Percentiles rank a stretch among this genome's conserved stretches.
phyloP scores from a whole-genome alignment of 2,113 vertebrate genomes.

The Penelope pileata region DNA sequence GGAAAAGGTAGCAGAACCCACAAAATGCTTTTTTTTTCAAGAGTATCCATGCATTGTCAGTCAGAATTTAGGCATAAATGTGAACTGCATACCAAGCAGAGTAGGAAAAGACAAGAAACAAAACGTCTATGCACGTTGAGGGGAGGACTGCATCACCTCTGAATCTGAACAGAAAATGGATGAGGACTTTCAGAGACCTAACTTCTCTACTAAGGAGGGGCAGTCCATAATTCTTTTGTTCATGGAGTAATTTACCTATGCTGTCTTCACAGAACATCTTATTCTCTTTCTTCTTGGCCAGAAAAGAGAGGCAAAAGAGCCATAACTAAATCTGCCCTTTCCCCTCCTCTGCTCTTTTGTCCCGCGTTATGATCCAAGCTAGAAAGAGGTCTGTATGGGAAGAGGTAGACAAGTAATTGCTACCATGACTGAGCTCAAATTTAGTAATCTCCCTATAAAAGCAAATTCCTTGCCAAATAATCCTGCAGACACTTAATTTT shows the following conservation, averaged over 20 bases:
- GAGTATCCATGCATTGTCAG: not conserved
- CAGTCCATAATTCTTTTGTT: not conserved
- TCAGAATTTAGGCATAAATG: not conserved
- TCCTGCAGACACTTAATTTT: not conserved
- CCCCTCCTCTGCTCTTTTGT: not conserved
- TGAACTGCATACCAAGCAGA: not conserved
- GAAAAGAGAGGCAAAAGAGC: not conserved
- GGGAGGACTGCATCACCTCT: not conserved
- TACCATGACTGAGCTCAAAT: not conserved
- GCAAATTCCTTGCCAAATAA: not conserved
- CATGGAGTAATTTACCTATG: not conserved
- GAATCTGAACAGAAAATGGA: not conserved
- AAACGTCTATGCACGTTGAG: not conserved
- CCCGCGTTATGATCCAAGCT: not conserved
- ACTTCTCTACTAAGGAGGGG: not conserved
- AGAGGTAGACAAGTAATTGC: not conserved
- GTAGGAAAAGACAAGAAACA: not conserved
- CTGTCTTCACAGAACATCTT: not conserved
- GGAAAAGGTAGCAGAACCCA: not conserved
- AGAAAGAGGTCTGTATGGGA: not conserved
- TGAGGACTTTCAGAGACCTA: not conserved
- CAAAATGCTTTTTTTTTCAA: not conserved
- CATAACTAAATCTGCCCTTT: not conserved
- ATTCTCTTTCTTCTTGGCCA: not conserved
- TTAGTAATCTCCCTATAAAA: not conserved